Evolutionary conservation across 2,797 vertebrate genomes (phyloP), one percentile per base, ranked within the genome.

Genomic region (Artibeus jamaicensis): DNA sequence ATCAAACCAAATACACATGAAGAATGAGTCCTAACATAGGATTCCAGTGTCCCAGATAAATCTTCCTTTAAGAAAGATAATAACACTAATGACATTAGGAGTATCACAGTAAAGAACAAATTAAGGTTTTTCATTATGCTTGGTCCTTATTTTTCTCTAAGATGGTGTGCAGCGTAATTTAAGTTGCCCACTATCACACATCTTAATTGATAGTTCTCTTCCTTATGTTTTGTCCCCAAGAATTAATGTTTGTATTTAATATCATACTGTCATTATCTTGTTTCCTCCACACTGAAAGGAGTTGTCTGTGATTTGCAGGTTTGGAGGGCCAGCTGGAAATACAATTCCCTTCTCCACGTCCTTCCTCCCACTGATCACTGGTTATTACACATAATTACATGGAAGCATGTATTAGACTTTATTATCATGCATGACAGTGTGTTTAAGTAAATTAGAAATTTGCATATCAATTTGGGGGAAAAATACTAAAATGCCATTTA

Each of bases 321-420:
- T 98, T 98, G 95, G 92, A 95, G 37, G 96, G 96, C 95, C 98
- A 97, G 97, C 94, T 98, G 97, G 97, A 98, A 93, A 97, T 62
- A 96, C 82, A 97, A 96, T 95, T 94, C 85, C 76, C 71, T 94
- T 82, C n/a, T 97, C 96, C 96, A 91, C 37, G 68, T 88, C 67
- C 95, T 95, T 96, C 96, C 96, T 93, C 89, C 97, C 86, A 88
- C 94, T 90, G 97, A 98, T 97, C 97, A 92, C 87, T 97, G 95
- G 94, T 97, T 98, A 98, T 98, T 98, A 98, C 11, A 12, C 97
- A 97, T 98, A 98, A 98, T 98, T 98, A 98, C 92, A 98, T 84
- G 89, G 96, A 97, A 97, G 97, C 92, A 70, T 96, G 93, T 97
- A 98, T 98, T 98, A 98, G 98, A 97, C 96, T 97, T 97, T 98